Percentiles rank a stretch among this genome's conserved stretches.
phyloP scores from a whole-genome alignment of 2,888 invertebrate genomes.

The Chaetogeoica ovagalla region DNA sequence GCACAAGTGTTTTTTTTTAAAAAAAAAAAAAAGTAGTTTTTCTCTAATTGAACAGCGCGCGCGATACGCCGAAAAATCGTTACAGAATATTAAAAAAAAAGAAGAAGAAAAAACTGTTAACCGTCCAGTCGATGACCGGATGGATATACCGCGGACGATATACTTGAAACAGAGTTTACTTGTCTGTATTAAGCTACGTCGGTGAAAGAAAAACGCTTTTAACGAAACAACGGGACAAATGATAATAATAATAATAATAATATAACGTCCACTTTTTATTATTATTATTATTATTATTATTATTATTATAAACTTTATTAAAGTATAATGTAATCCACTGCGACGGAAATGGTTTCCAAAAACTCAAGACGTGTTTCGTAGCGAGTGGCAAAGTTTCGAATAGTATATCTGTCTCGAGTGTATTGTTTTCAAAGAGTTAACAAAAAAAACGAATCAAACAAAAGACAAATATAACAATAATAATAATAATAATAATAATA shows the following conservation, averaged over 20 bases:
- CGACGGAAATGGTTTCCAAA: constrained; percentile 10
- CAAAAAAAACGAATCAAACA: constrained; percentile 17
- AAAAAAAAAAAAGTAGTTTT: too few species aligned
- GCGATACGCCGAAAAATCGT: too few species aligned
- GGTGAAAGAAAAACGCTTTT: neutral
- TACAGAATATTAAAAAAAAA: too few species aligned
- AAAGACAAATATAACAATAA: neutral
- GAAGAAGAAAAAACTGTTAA: too few species aligned
- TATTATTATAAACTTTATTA: constrained; percentile 26
- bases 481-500: too few species aligned
- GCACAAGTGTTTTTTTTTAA: too few species aligned
- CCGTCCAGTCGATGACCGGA: neutral
- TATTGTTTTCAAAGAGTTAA: constrained; percentile 30
- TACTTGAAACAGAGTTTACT: neutral
- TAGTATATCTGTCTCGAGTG: constrained; percentile 16
- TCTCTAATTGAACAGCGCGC: too few species aligned
- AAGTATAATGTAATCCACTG: constrained; percentile 15
- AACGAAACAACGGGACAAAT: neutral
- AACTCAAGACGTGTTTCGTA: constrained; percentile 20
- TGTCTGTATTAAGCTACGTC: neutral
- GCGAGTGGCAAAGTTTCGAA: constrained; percentile 24
- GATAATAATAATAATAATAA: constrained; percentile 7
- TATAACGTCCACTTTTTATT: constrained; percentile 16
- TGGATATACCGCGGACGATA: neutral
- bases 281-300: neutral